Evolutionary conservation across 2,888 invertebrate species (phyloP), one percentile per base, ranked within the genome.

Genomic region (Theristus sp.): DNA sequence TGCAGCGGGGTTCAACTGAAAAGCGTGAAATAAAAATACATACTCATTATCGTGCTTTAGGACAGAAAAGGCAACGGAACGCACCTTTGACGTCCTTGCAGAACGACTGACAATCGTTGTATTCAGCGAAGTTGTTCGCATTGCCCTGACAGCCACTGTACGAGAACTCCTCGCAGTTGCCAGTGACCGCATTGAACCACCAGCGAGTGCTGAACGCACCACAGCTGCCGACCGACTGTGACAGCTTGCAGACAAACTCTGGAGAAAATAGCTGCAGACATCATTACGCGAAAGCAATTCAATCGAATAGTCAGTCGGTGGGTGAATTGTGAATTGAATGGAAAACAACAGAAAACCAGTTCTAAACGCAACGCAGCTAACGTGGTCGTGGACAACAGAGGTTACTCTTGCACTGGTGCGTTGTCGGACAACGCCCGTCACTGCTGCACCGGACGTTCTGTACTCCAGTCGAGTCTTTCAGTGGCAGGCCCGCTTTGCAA

Each of bases 131-230:
- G 65, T 71, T 71, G 64, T 71, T 72, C 38, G 69, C 67, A 59
- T 72, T 72, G 59, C 71, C 71, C 64, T 69, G 68, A 60, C 69
- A 69, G 27, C 69, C 72, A 1, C 69, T 69, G 61, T 72, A 72
- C 64, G 68, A 69, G 66, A 72, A 72, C 63, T 71, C 70, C 57
- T 72, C 71, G 64, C 72, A 72, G 64, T 70, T 72, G 57, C 72
- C 72, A 26, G 72, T 70, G 61, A 69, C 70, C 24, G 72, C 71
- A 61, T 72, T 73, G 66, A 70, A 73, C 71, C 71, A 72, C 72
- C 72, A 72, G 17, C 72, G 66, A 61, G 69, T 71, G 53, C 67
- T 67, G 63, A 70, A 70, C 10, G 69, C 70, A 54, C 70, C 71
- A 62, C 72, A 72, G 64, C 69, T 71, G 56, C 72, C 70, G 63